Conservation (phyloP, 1,140 invertebrate genomes). For the Hesperophylax magnus region DNA sequence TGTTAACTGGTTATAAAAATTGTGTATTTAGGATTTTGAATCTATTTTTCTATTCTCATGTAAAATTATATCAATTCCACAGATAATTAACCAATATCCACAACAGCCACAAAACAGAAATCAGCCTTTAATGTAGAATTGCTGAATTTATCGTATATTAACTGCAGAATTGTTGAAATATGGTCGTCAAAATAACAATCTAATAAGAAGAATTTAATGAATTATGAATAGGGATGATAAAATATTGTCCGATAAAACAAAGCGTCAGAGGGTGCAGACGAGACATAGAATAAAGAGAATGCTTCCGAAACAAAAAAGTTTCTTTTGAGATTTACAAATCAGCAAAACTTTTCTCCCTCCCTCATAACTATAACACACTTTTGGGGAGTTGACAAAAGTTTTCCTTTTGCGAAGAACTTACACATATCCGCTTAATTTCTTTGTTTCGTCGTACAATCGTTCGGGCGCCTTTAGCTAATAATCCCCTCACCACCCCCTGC, state of each 20-base stretch:
- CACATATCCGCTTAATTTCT: conserved; percentile 34
- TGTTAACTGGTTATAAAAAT: too few relatives aligned
- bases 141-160: too few relatives aligned
- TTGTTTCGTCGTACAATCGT: conserved; percentile 36
- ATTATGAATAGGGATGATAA: neutral
- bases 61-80: too few relatives aligned
- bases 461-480: conserved; percentile 33
- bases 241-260: too few relatives aligned
- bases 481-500: neutral
- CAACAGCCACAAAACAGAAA: too few relatives aligned
- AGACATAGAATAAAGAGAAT: neutral
- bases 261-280: too few relatives aligned
- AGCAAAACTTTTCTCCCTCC: neutral
- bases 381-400: conserved; percentile 31
- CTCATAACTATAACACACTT: neutral
- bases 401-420: conserved; percentile 13
- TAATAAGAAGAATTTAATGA: neutral
- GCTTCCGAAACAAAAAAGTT: neutral
- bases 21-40: too few relatives aligned
- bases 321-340: conserved; percentile 14
- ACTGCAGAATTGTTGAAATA: neutral
- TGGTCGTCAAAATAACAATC: neutral
- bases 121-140: too few relatives aligned
- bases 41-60: too few relatives aligned
- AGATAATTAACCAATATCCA: too few relatives aligned